Base-by-base conservation (phyloP, 2,888 invertebrate species). In the Idaea aversata region DNA sequence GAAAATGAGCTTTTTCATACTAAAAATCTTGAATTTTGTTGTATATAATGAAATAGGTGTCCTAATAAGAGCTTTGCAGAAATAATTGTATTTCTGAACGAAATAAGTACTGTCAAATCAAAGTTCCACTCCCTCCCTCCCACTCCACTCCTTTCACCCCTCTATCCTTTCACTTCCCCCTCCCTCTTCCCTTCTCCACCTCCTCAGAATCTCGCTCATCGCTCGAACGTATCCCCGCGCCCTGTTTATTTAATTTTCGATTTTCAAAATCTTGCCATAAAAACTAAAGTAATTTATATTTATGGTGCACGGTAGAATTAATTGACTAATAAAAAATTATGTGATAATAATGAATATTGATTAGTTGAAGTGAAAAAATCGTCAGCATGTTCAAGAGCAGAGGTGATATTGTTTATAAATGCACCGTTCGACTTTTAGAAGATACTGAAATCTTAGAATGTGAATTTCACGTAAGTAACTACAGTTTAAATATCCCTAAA, bases 401-500 rank as follows among this genome's bases (percentile, higher is more conserved):
- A 92, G 96, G 95, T 91, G 97, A 97, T 94, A 94, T 96, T 91
- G 95, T 95, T 90, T 96, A 96, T 93, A 97, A 97, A 94, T 97
- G 97, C 88, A 97, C 97, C 78, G 96, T 98, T 79, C 95, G 98
- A 82, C 94, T 98, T 74, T 94, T 98, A 82, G 98, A 98, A 91
- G 98, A 98, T 93, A 96, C 97, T 75, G 98, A 98, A 93, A 96
- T 98, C 82, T 93, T 98, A 84, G 97, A 98, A 94, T 97, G 97
- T 88, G 98, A 98, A 94, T 98, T 97, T 94, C 97, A 97, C 77
- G 93, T 93, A 73, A 88, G 93, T 90, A 70, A 64, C 16, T 16
- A 4, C 15, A 58, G 1, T 58, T 15, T 15, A 4, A 15, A 58
- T 15, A 58, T 15, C 6, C 10, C 13, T 7, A 16, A n/a, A 1